Evolutionary conservation across 2,113 vertebrate genomes (phyloP), one percentile per base, ranked within the genome.

Genomic region (Ctenomys sociabilis): DNA sequence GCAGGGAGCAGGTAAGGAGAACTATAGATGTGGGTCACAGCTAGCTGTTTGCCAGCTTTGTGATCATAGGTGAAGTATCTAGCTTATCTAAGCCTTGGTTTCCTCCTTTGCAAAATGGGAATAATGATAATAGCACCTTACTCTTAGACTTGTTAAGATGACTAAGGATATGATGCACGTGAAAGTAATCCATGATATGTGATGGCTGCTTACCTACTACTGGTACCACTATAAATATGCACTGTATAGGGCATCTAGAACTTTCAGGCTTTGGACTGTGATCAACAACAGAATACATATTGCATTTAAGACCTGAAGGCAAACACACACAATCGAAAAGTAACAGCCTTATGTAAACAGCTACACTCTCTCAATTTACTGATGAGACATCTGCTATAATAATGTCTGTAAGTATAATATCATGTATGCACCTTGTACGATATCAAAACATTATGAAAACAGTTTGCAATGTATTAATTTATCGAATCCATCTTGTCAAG

Each of bases 11-110:
- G 13, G 19, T 59, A 73, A 82, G 66, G 52, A 86, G 22, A 32
- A 2, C 14, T 59, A 57, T 77, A 43, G 57, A 90, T 37, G 30
- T 45, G 37, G 91, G 73, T 54, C 45, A 9, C 28, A 17, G 22
- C 64, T 57, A 77, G 70, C 7, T 75, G 43, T 77, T 89, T 68
- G n/a, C 7, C 13, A 88, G 37, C 37, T 82, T 72, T 90, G 85
- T 96, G 61, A 88, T 73, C n/a, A 16, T 24, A 57, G 59, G 22
- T 13, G 90, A 96, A 72, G 63, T 57, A 45, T 28, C 13, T 77
- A 80, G 81, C 88, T 91, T 81, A 57, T 75, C 40, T 70, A 57
- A 88, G 57, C 45, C 72, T 93, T 82, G n/a, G 64, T 73, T 85
- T 88, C 32, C 35, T 54, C 78, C 64, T 54, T 40, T 82, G 40